A percentile compares a stretch with the other conserved stretches of the same genome.
These are phyloP conservation scores for Megaleporinus macrocephalus DNA, from an alignment of 2,113 vertebrate genomes.

Conservation along the genomic window DNA sequence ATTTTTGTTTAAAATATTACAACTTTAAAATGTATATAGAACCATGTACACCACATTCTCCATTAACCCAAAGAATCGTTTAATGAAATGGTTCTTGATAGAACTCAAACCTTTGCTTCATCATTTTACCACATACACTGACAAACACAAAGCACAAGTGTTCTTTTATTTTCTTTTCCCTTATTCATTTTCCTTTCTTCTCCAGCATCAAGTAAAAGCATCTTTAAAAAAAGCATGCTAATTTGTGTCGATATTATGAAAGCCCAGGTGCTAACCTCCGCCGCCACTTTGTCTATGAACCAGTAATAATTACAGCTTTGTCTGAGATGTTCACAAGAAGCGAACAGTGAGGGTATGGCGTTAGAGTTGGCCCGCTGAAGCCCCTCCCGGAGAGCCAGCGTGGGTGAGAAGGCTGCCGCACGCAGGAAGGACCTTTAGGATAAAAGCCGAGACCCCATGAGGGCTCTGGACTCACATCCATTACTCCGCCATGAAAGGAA, in stretches of 20 bases:
- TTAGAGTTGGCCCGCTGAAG: not conserved
- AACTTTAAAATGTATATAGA: too few relatives aligned
- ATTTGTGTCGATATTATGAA: not conserved
- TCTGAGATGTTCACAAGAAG: not conserved
- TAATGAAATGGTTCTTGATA: too few relatives aligned
- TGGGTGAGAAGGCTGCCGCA: not conserved
- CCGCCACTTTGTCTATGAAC: not conserved
- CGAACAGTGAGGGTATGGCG: not conserved
- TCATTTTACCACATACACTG: not conserved
- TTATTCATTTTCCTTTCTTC: not conserved
- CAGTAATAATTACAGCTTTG: slow-evolving; percentile 16
- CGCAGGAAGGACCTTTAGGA: slow-evolving; percentile 3
- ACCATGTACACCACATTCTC: too few relatives aligned
- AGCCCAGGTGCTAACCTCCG: not conserved
- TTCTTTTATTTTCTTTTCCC: not conserved
- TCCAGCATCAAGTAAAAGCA: not conserved
- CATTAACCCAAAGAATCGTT: too few relatives aligned
- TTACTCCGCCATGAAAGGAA: slow-evolving; percentile 3
- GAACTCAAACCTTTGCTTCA: too few relatives aligned
- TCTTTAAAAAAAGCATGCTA: not conserved
- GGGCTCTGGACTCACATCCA: slow-evolving; percentile 18
- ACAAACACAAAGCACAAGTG: too few relatives aligned
- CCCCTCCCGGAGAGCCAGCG: not conserved
- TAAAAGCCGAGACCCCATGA: slow-evolving; percentile 24
- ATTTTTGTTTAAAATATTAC: too few relatives aligned